Base-by-base conservation (phyloP, 1,140 invertebrate species). In the Brachionus rubens region DNA sequence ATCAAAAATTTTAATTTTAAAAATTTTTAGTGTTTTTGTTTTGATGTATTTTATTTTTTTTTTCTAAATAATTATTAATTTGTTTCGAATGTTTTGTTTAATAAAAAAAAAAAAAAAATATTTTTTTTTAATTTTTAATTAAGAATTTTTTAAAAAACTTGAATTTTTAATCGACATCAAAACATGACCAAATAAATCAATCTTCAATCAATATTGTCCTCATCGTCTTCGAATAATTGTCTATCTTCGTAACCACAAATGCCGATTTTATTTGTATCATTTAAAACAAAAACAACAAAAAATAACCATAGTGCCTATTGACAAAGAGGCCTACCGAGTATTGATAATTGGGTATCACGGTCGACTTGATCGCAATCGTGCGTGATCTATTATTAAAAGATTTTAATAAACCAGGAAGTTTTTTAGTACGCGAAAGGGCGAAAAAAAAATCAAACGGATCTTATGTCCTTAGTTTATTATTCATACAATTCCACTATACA, bases 401-500 rank as follows among this genome's bases (percentile, higher is more conserved):
- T 78, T 89, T 89, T 54, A 89, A 87, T 76, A 67, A 80, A 50
- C 86, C 91, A 81, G 93, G 93, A 30, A 91, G 91, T 83, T 98
- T 97, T 86, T 86, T 98, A 76, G 92, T 97, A 19, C 87, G 94
- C 67, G 94, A 97, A 86, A 95, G 92, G 86, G 93, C n/a, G n/a
- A n/a, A n/a, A n/a, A n/a, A 96, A 81, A 87, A 93, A 75, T 95
- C 95, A 83, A 93, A 92, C 28, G 94, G 94, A 3, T 95, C 93
- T 16, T 97, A 96, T 87, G 95, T 97, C 5, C 84, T 98, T 48
- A 96, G 93, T 52, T n/a, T 97, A 94, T 83, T 87, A 93, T 78
- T 94, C 94, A 70, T 88, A 91, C 76, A 94, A 92, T 77, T 93
- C 93, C 70, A 50, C 12, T 14, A 94, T 97, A 77, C 96, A 96